Evolutionary conservation across 1,140 invertebrate genomes (phyloP).

Genomic region (Lepidurus couesii): DNA sequence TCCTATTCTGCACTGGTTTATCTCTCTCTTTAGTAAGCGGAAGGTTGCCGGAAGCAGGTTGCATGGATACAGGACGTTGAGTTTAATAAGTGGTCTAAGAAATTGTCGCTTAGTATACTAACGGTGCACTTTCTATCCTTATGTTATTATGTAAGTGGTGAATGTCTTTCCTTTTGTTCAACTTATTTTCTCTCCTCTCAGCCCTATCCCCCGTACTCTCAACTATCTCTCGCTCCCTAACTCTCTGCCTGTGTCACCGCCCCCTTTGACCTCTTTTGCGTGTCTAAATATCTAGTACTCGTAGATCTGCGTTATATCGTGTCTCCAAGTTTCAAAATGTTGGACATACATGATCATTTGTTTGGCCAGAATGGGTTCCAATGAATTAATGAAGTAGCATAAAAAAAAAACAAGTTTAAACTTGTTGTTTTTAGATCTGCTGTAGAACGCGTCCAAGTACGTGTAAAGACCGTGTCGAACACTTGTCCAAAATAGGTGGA

Average conservation of each 20-base stretch:
- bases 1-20: background rate
- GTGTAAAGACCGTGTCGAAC: too few relatives aligned
- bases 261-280: too few relatives aligned
- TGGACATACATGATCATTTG: too few relatives aligned
- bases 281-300: too few relatives aligned
- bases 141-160: background rate
- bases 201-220: background rate
- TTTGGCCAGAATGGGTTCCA: too few relatives aligned
- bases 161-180: background rate
- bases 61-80: background rate
- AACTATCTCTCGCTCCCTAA: background rate
- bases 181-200: background rate
- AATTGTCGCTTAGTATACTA: background rate
- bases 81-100: constrained; percentile 4
- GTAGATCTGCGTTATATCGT: too few relatives aligned
- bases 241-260: background rate
- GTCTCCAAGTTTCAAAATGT: too few relatives aligned
- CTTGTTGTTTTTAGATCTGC: too few relatives aligned
- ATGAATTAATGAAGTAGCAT: too few relatives aligned
- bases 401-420: too few relatives aligned
- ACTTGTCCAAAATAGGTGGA: too few relatives aligned
- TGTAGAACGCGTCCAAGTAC: too few relatives aligned
- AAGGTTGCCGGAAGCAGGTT: background rate
- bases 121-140: background rate
- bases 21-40: background rate